These are phyloP conservation scores for Cotesia chilonis DNA, from an alignment of 1,140 invertebrate genomes.

Conservation along the genomic window DNA sequence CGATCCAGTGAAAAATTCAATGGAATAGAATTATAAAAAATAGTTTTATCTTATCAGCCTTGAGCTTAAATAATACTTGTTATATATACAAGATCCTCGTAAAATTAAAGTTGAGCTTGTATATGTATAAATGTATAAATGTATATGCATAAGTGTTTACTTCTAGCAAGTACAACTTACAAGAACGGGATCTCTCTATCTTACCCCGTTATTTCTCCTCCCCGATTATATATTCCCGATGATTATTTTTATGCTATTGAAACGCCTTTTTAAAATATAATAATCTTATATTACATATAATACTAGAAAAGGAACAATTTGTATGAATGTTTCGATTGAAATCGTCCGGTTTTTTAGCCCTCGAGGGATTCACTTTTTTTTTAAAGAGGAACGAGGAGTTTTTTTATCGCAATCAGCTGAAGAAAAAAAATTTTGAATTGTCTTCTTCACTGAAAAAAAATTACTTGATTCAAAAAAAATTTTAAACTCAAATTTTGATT, in stretches of 20 bases:
- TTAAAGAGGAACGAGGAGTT: no score
- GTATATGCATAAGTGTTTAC: constrained; percentile 22
- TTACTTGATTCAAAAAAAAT: no score
- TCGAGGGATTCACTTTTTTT: no score
- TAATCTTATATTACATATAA: no score
- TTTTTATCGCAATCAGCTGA: no score
- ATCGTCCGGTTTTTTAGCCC: no score
- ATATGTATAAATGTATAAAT: constrained; percentile 7
- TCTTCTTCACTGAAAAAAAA: no score
- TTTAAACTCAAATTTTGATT: no score
- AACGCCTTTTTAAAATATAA: constrained; percentile 12
- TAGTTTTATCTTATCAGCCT: constrained; percentile 15
- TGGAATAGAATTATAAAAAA: not conserved
- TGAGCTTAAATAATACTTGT: constrained; percentile 18
- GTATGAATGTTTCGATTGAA: no score
- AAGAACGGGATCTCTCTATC: constrained; percentile 22
- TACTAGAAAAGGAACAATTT: no score
- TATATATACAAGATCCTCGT: constrained; percentile 17
- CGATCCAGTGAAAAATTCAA: no score
- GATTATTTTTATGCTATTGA: constrained; percentile 29
- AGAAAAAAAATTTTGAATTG: no score
- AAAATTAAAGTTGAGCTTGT: constrained; percentile 18
- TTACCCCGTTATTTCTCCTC: constrained; percentile 22
- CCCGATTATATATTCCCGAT: constrained; percentile 10
- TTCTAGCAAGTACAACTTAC: constrained; percentile 7